Conservation (phyloP, 1,140 invertebrate species). For the Trachymyrmex septentrionalis region DNA sequence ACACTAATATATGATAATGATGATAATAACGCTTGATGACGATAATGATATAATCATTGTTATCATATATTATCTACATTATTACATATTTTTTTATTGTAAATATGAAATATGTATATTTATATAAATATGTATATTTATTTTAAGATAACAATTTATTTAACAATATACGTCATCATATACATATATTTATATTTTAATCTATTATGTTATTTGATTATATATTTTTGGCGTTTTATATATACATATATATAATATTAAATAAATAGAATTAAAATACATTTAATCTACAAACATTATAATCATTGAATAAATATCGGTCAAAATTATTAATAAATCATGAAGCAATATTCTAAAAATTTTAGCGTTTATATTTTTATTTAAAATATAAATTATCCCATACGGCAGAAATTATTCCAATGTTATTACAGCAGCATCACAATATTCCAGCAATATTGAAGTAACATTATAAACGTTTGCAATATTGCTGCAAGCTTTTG, state of each 20-base stretch:
- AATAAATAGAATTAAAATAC: not conserved
- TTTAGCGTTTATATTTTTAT: conserved; percentile 12
- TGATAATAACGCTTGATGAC: too few relatives aligned
- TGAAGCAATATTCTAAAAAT: not conserved
- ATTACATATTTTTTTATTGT: too few relatives aligned
- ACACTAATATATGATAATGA: not conserved
- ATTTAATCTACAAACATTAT: not conserved
- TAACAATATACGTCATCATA: not conserved
- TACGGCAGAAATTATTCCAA: too few relatives aligned
- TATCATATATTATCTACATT: too few relatives aligned
- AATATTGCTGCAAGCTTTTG: too few relatives aligned
- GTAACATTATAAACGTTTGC: too few relatives aligned
- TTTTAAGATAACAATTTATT: not conserved
- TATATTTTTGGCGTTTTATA: not conserved
- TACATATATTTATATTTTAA: conserved; percentile 1
- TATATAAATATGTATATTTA: too few relatives aligned
- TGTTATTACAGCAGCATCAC: too few relatives aligned
- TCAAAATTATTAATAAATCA: conserved; percentile 13
- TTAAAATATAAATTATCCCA: not conserved
- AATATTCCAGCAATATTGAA: too few relatives aligned
- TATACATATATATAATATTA: conserved; percentile 13
- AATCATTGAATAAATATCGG: conserved; percentile 3
- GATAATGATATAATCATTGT: too few relatives aligned
- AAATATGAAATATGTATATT: not conserved
- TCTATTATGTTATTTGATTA: conserved; percentile 4